Evolutionary conservation across 2,888 invertebrate genomes (phyloP), one percentile per base, ranked within the genome.

Genomic region (Anorthoa munda): DNA sequence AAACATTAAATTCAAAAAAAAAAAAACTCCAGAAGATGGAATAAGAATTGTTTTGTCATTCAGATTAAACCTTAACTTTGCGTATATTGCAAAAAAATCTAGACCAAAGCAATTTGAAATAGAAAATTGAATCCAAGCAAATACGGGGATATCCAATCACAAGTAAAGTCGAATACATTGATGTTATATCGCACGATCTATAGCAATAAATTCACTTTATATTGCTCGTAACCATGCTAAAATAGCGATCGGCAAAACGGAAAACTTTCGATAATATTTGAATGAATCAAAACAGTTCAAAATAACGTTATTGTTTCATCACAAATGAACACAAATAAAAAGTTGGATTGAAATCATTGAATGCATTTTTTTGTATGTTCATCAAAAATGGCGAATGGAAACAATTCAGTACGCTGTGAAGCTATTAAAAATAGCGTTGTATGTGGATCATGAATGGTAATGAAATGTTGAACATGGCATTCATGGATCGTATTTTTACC

Each of bases 191-290:
- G 21, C 67, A 61, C 73, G 69, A 73, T 67, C 48, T 18, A 64
- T 46, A 31, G 66, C 69, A 63, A 75, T 86, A 82, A 86, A 79
- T 70, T 81, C 64, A 60, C n/a, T 13, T 51, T 39, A 70, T 45
- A 77, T 58, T 66, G 77, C 21, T 61, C 12, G 59, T 56, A 50
- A 66, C 13, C 82, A 79, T 74, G 86, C 75, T 70, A 77, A 78
- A 78, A 70, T 51, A 48, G 4, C 51, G 7, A 61, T 61, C 3
- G 26, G 13, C 9, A 48, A 65, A 65, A 48, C 17, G 46, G 17
- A 53, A 72, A 77, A 67, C 39, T 67, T 75, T 61, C 61, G 23
- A 67, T 71, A 60, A 50, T 63, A 78, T 66, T 65, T 15, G 15
- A 61, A 74, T 72, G 51, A 64, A 69, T 75, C 51, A 61, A 77